Evolutionary conservation across 2,888 invertebrate species (phyloP).

Genomic region (Lasioglossum zephyrum): DNA sequence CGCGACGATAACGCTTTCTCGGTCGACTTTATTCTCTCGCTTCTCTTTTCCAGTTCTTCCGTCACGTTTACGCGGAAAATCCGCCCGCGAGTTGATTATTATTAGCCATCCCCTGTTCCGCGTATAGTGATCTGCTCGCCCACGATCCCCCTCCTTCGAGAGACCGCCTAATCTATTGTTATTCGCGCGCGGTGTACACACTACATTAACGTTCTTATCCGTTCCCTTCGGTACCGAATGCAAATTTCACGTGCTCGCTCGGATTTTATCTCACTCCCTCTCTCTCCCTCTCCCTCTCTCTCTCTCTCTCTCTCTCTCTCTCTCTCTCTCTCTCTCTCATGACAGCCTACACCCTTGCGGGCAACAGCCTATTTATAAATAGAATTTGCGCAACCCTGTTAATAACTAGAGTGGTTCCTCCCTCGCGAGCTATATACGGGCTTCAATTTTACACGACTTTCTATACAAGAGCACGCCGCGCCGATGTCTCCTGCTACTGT

Average conservation of each 20-base stretch:
- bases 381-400: conserved; percentile 19
- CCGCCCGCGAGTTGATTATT: conserved; percentile 21
- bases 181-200: conserved; percentile 15
- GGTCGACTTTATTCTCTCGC: background rate
- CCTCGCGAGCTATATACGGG: background rate
- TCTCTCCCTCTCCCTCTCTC: background rate
- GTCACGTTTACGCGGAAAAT: conserved; percentile 27
- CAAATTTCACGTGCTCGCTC: conserved; percentile 22
- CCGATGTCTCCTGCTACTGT: background rate
- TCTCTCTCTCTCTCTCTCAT: background rate
- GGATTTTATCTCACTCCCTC: conserved; percentile 1
- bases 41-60: background rate
- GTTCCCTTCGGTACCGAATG: background rate
- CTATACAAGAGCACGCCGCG: background rate
- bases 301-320: background rate
- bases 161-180: conserved; percentile 31
- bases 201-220: conserved; percentile 41
- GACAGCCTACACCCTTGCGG: background rate
- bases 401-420: conserved; percentile 9
- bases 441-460: background rate
- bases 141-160: conserved; percentile 3
- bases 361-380: background rate
- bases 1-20: too few relatives aligned
- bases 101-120: conserved; percentile 28
- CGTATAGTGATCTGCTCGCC: conserved; percentile 11